phyloP scores from a whole-genome alignment of 2,113 vertebrate genomes.

The Probosciger aterrimus region DNA sequence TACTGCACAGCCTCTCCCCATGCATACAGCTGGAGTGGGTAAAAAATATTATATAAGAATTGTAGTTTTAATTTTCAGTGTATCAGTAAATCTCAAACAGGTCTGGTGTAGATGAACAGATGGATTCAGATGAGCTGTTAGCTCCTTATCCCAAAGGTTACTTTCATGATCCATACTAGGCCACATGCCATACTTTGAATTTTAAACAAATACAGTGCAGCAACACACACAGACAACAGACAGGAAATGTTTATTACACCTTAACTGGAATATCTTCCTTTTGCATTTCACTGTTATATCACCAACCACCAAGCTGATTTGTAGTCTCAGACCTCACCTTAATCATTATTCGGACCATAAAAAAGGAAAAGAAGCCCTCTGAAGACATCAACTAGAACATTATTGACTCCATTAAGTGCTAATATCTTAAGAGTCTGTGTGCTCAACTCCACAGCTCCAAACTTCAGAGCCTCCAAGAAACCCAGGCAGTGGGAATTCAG shows the following conservation, averaged over 20 bases:
- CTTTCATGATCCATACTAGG: neutral
- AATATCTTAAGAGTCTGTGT: neutral
- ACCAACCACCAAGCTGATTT: neutral
- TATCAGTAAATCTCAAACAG: neutral
- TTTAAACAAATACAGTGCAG: neutral
- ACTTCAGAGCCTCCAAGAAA: neutral
- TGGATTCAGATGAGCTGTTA: neutral
- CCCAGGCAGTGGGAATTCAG: neutral
- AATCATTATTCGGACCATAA: neutral
- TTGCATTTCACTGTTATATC: neutral
- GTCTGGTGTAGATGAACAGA: neutral
- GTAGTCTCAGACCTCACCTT: neutral
- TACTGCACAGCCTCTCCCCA: neutral
- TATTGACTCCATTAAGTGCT: neutral
- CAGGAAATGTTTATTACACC: neutral
- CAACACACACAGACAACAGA: neutral
- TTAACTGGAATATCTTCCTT: neutral
- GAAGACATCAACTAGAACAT: neutral
- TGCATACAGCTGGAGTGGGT: neutral
- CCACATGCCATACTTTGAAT: neutral
- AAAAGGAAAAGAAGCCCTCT: neutral
- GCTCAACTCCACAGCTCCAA: neutral
- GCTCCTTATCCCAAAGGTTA: neutral
- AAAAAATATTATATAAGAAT: neutral
- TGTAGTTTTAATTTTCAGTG: neutral